phyloP scores from a whole-genome alignment of 2,888 invertebrate species.

The Pseudolycoriella hygida region DNA sequence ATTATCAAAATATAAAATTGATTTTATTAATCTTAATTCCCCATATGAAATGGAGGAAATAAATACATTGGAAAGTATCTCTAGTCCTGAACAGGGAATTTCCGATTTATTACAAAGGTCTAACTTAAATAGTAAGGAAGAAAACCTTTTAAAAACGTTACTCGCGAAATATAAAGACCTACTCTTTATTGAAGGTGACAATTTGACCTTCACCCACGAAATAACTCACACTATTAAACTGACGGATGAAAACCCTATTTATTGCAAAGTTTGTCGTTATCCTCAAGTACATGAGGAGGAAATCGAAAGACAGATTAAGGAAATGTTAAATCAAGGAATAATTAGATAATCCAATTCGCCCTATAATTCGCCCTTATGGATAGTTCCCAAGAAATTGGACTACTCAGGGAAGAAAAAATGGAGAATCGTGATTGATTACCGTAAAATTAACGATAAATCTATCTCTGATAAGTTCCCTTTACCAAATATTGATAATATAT shows the following conservation, averaged over 20 bases:
- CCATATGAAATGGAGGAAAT: too few species aligned
- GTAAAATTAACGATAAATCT: constrained; percentile 12
- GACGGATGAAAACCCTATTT: background rate
- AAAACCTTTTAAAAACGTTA: too few species aligned
- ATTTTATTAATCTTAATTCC: too few species aligned
- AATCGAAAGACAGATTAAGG: background rate
- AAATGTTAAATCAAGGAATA: background rate
- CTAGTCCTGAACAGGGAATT: too few species aligned
- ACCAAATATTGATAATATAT: constrained; percentile 14
- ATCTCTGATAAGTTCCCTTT: constrained; percentile 15
- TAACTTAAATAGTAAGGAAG: too few species aligned
- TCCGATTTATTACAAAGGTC: too few species aligned
- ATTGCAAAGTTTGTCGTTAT: background rate
- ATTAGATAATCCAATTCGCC: background rate
- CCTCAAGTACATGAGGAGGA: background rate
- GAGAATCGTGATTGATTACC: constrained; percentile 15
- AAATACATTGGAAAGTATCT: too few species aligned
- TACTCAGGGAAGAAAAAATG: constrained; percentile 12
- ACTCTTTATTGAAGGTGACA: too few species aligned
- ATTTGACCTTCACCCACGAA: too few species aligned
- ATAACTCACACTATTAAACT: too few species aligned
- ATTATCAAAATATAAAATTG: too few species aligned
- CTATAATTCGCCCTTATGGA: constrained; percentile 10
- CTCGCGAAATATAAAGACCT: too few species aligned
- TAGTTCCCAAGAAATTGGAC: constrained; percentile 14